Evolutionary conservation across 2,113 vertebrate species (phyloP), one percentile per base, ranked within the genome.

Genomic region (Lamprologus speciosus): DNA sequence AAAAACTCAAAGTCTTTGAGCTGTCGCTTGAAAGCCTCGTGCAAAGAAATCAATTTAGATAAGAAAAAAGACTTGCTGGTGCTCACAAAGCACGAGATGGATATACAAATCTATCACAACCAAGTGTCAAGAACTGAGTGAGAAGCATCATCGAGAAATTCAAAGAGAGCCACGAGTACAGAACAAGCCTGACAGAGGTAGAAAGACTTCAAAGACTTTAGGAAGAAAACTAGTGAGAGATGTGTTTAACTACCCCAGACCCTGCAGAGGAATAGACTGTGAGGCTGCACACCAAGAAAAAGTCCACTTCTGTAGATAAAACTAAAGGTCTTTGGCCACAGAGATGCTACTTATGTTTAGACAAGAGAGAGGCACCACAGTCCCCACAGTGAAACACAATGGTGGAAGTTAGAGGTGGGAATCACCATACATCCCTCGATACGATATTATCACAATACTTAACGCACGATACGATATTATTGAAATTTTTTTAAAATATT

Each of bases 41-140:
- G 58, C 31, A 63, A 63, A 63, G 9, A 63, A 63, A n/a, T 63
- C 31, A 3, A 35, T 63, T 35, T n/a, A 63, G 31, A 63, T 63
- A 1, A 35, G 16, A 63, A 0, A 35, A n/a, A 63, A n/a, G 31
- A 35, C 2, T 17, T 60, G 9, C 9, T 60, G 57, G 0, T 60
- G 16, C 14, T 35, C 17, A 63, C 31, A 1, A 35, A n/a, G 9
- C 58, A 63, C 31, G 0, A 7, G 58, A 63, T 35, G 31, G 31
- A 35, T 35, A 63, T 63, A n/a, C 17, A 63, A 63, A 35, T 63
- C 31, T 19, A 35, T 35, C 17, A 63, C 2, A 1, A 33, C 31
- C 58, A 63, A 63, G 58, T 63, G 58, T 63, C 58, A 12, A 3
- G 9, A 63, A 63, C 31, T 19, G 28, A 19, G 58, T 3, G 5